Percentiles rank a stretch among this genome's conserved stretches.
Conservation (phyloP, 2,113 vertebrate species). For the Strigops habroptila region DNA sequence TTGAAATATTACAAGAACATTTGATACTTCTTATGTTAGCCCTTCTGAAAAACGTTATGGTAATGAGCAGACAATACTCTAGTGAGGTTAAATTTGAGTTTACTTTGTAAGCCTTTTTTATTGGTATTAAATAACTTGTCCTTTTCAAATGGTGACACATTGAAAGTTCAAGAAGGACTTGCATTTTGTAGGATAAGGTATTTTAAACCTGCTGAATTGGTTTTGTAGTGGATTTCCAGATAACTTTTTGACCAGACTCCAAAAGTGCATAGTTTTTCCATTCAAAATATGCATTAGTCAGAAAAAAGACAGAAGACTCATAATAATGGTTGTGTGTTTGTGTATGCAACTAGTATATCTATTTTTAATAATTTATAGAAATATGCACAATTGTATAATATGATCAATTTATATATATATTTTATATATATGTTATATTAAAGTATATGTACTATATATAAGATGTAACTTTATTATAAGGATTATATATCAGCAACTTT, state of each 20-base stretch:
- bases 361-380: background rate
- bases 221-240: background rate
- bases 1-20: background rate
- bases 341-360: background rate
- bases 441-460: background rate
- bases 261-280: background rate
- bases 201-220: background rate
- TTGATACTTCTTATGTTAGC: background rate
- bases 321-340: background rate
- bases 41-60: background rate
- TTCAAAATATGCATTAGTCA: background rate
- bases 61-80: background rate
- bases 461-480: background rate
- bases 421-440: background rate
- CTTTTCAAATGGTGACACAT: constrained; percentile 1
- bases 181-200: background rate
- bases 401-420: background rate
- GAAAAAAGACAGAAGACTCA: background rate
- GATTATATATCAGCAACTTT: background rate
- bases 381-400: background rate
- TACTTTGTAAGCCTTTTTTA: background rate
- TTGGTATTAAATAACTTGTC: constrained; percentile 13
- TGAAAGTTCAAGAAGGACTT: constrained; percentile 3
- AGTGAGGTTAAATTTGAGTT: constrained; percentile 5
- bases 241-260: background rate